Conservation (phyloP, 2,113 vertebrate genomes). For the Felis chaus region DNA sequence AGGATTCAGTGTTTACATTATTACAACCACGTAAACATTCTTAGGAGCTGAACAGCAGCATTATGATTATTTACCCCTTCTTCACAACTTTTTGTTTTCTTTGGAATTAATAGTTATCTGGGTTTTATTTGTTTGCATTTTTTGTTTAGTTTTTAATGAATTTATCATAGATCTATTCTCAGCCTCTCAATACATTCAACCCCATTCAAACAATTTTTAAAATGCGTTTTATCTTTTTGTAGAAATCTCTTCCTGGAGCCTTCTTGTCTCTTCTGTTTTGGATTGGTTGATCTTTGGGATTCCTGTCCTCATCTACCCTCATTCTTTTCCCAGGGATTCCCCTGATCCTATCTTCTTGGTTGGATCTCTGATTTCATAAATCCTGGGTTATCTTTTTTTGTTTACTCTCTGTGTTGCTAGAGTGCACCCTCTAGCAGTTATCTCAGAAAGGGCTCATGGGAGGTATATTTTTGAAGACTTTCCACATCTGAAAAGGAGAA, state of each 20-base stretch:
- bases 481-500: not conserved
- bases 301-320: not conserved
- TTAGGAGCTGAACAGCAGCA: not conserved
- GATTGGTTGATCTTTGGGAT: not conserved
- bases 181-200: not conserved
- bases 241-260: not conserved
- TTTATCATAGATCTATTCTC: not conserved
- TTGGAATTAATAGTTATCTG: not conserved
- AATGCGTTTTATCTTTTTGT: not conserved
- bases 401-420: not conserved
- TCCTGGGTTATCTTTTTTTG: rapidly evolving
- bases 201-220: not conserved
- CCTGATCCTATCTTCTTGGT: not conserved
- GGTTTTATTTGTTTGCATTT: not conserved
- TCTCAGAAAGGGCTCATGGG: not conserved
- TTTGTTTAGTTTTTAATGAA: not conserved
- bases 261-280: not conserved
- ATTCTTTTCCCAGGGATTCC: not conserved
- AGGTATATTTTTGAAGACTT: not conserved
- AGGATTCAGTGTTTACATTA: not conserved
- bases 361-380: not conserved
- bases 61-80: not conserved
- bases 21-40: not conserved
- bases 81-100: not conserved
- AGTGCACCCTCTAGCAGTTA: not conserved